phyloP scores from a whole-genome alignment of 1,140 invertebrate genomes.

The Centruroides sculpturatus region DNA sequence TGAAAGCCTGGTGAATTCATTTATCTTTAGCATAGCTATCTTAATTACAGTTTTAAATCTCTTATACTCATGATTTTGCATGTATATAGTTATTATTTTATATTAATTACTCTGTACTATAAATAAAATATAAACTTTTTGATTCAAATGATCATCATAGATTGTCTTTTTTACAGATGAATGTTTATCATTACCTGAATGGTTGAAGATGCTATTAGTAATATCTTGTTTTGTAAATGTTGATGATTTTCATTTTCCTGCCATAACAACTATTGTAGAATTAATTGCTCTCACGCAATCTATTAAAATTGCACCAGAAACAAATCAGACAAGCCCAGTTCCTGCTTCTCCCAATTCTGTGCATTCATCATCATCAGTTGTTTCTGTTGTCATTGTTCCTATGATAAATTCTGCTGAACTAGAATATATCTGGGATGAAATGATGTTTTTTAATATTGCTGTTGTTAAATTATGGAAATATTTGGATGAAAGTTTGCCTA shows the following conservation, averaged over 20 bases:
- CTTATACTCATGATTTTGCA: too few species aligned
- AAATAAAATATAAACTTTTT: too few species aligned
- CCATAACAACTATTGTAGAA: conserved; percentile 57
- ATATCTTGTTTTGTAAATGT: conserved; percentile 48
- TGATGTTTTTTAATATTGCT: conserved; percentile 34
- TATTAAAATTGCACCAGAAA: conserved; percentile 16
- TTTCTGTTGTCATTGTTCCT: conserved; percentile 30
- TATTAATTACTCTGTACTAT: too few species aligned
- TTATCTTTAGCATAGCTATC: too few species aligned
- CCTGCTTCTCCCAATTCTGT: not conserved
- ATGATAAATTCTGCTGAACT: conserved; percentile 22
- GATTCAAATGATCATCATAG: too few species aligned
- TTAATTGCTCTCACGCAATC: conserved; percentile 42
- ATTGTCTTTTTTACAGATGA: not conserved
- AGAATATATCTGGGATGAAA: conserved; percentile 17
- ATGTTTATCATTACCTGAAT: conserved; percentile 42
- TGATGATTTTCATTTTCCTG: conserved; percentile 45
- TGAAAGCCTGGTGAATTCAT: too few species aligned
- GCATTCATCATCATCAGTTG: conserved; percentile 4
- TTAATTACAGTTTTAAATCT: too few species aligned
- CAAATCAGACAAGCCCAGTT: conserved; percentile 6
- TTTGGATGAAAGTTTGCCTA: conserved; percentile 39
- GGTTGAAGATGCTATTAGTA: conserved; percentile 54
- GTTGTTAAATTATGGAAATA: conserved; percentile 51
- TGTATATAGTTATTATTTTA: too few species aligned